These are phyloP conservation scores for Trypoxylus dichotomus DNA, from an alignment of 1,140 invertebrate genomes.

Conservation along the genomic window DNA sequence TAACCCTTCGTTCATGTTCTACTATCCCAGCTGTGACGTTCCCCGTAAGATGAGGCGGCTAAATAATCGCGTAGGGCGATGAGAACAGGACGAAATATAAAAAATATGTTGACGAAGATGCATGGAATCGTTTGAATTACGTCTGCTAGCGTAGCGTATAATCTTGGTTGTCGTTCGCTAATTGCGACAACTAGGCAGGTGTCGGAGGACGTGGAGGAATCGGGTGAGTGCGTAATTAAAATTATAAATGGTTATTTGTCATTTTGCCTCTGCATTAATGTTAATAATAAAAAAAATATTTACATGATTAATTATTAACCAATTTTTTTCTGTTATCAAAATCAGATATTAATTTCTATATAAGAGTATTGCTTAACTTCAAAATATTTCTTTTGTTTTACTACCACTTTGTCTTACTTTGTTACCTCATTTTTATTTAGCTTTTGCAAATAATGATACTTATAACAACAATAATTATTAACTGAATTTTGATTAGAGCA, in stretches of 20 bases:
- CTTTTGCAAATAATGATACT: too few relatives aligned
- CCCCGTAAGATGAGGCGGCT: not conserved
- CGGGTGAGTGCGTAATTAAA: not conserved
- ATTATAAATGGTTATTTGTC: not conserved
- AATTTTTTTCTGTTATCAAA: too few relatives aligned
- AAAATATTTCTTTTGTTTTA: too few relatives aligned
- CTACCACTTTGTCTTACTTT: too few relatives aligned
- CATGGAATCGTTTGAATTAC: not conserved
- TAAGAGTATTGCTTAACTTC: too few relatives aligned
- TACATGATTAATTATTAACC: too few relatives aligned
- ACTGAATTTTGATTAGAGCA: too few relatives aligned
- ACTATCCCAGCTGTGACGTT: not conserved
- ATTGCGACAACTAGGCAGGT: not conserved
- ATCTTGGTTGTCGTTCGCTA: not conserved
- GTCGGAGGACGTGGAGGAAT: not conserved
- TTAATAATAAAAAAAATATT: too few relatives aligned
- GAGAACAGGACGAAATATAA: not conserved
- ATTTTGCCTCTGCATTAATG: too few relatives aligned
- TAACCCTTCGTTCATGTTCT: not conserved
- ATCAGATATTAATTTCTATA: too few relatives aligned
- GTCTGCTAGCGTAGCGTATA: not conserved
- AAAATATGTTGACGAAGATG: not conserved
- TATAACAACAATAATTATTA: too few relatives aligned
- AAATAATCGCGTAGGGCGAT: not conserved
- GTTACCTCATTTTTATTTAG: too few relatives aligned